Evolutionary conservation across 2,888 invertebrate species (phyloP).

Genomic region (Laspeyria flexula): DNA sequence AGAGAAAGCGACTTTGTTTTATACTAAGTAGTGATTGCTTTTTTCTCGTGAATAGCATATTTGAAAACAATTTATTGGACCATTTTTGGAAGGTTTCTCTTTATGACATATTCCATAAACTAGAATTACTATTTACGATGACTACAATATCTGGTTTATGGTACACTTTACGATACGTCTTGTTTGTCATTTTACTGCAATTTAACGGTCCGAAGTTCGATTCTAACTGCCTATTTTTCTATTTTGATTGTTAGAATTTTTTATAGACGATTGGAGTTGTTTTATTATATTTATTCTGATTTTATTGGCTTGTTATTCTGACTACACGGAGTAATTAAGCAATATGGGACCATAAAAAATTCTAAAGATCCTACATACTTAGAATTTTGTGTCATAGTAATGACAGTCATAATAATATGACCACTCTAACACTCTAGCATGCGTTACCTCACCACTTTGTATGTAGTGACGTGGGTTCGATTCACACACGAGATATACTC

Average conservation of each 20-base stretch:
- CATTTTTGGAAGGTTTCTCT: slow-evolving; percentile 15
- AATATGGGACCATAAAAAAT: no score
- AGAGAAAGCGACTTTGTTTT: neutral
- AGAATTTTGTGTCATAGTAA: no score
- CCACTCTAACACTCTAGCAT: no score
- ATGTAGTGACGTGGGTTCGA: no score
- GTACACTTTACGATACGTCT: slow-evolving; percentile 27
- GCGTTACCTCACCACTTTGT: no score
- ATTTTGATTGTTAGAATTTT: neutral
- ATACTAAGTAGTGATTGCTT: neutral
- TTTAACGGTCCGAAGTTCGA: slow-evolving; percentile 5
- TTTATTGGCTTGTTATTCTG: no score
- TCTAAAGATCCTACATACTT: no score
- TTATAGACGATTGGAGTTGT: no score
- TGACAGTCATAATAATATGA: no score
- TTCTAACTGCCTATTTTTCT: neutral
- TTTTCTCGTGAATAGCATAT: neutral
- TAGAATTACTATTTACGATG: slow-evolving; percentile 33
- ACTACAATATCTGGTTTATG: slow-evolving; percentile 36
- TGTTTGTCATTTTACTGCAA: slow-evolving; percentile 11
- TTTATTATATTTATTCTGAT: no score
- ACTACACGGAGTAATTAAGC: no score
- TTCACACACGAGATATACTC: no score
- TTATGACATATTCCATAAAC: slow-evolving; percentile 30
- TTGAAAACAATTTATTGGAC: slow-evolving; percentile 1